Base-by-base conservation (phyloP, 2,888 invertebrate species). In the Nomada lathburiana region DNA sequence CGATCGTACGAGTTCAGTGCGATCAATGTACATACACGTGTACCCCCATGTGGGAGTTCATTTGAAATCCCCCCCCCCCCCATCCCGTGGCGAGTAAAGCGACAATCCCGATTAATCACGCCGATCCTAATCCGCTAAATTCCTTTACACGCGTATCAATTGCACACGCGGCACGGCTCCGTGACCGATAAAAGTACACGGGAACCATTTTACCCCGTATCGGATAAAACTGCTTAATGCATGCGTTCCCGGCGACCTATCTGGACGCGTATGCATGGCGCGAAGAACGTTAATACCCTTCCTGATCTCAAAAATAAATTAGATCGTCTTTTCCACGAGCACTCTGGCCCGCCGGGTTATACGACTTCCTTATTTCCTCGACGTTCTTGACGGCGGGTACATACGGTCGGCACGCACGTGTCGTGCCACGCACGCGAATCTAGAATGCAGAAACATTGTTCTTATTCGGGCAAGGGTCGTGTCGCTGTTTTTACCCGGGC, bases 221-320 rank as follows among this genome's bases (percentile, higher is more conserved):
- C 82, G 82, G 82, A 82, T 80, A 82, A 80, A 80, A 70, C 53
- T 52, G 29, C 23, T 26, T 71, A 80, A 82, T 80, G 53, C 62
- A 82, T 53, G 67, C 67, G 67, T 20, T 44, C n/a, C 2, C 10
- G 29, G 29, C 20, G 20, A 36, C 16, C 67, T 68, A 77, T 80
- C 81, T 74, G 65, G 42, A 71, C 80, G 78, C 44, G 80, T 80
- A 62, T 62, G 80, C 70, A 65, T 50, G 74, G 74, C 69, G 81
- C 80, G 80, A 81, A 80, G 80, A 80, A 74, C 78, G 77, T 70
- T 72, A 64, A 71, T 72, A 75, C 70, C 71, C 70, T 73, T 55
- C 75, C 69, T 65, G 83, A 83, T 86, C 77, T 80, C 77, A 73
- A 86, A 83, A 86, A 86, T 83, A 84, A 86, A 86, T 86, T 86